These are phyloP conservation scores for Paracanthobrama guichenoti DNA, from an alignment of 2,113 vertebrate genomes.

Conservation along the genomic window DNA sequence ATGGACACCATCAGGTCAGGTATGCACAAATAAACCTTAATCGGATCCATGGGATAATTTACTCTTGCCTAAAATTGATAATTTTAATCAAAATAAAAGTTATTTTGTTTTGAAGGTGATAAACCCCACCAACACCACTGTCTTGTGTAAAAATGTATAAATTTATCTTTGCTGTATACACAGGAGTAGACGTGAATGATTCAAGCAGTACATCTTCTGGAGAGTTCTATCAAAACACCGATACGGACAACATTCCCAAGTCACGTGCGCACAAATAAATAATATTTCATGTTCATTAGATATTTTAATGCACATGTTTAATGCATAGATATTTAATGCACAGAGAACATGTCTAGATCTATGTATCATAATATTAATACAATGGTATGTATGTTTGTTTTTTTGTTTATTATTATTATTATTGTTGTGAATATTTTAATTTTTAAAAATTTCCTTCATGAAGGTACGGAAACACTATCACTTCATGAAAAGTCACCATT, in stretches of 20 bases:
- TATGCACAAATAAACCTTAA: neutral
- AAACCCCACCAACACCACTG: neutral
- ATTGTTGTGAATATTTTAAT: neutral
- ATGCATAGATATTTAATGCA: no score
- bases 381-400: neutral
- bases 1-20: neutral
- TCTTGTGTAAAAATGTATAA: neutral
- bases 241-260: neutral
- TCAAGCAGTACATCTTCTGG: conserved; percentile 60
- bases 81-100: neutral
- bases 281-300: neutral
- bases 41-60: neutral
- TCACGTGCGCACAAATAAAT: conserved; percentile 19
- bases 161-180: neutral
- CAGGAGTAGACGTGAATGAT: conserved; percentile 15
- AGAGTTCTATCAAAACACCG: conserved; percentile 53
- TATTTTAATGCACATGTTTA: neutral
- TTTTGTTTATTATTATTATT: neutral
- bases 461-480: neutral
- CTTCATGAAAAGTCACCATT: conserved; percentile 13
- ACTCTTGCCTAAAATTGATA: neutral
- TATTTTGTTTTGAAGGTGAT: neutral
- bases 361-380: neutral
- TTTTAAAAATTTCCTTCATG: neutral
- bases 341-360: neutral